phyloP scores from a whole-genome alignment of 2,113 vertebrate species.

The Myiopsitta monachus region DNA sequence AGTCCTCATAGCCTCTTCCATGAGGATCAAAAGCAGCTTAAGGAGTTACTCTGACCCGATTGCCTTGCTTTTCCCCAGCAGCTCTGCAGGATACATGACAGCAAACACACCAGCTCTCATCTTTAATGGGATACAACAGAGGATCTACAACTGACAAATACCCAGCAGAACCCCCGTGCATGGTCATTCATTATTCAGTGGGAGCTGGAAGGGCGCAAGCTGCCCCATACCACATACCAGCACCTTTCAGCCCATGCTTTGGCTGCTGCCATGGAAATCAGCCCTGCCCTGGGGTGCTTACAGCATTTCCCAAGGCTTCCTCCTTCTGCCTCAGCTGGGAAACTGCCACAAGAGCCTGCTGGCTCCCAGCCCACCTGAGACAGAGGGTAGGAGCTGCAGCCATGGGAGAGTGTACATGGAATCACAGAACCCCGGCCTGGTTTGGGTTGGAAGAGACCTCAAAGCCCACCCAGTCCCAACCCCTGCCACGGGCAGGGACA shows the following conservation, averaged over 20 bases:
- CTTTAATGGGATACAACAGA: background rate
- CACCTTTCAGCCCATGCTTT: background rate
- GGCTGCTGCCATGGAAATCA: background rate
- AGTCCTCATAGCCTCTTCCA: background rate
- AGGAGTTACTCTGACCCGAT: background rate
- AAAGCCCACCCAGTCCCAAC: background rate
- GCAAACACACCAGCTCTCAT: background rate
- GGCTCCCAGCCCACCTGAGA: background rate
- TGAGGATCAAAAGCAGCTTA: background rate
- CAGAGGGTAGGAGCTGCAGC: background rate
- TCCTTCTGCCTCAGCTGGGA: background rate
- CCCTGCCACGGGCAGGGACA: background rate
- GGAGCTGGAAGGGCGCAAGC: background rate
- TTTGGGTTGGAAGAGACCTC: background rate
- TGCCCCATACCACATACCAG: accelerated
- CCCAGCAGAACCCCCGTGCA: accelerated
- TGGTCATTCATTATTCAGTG: accelerated
- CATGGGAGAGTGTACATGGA: background rate
- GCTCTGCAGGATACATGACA: background rate
- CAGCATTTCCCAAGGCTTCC: background rate
- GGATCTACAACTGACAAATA: background rate
- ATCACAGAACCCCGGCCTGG: accelerated
- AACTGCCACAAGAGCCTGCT: background rate
- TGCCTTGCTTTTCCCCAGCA: background rate
- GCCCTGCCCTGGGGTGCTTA: background rate